Conservation (phyloP, 2,888 invertebrate genomes). For the Amorpha juglandis region DNA sequence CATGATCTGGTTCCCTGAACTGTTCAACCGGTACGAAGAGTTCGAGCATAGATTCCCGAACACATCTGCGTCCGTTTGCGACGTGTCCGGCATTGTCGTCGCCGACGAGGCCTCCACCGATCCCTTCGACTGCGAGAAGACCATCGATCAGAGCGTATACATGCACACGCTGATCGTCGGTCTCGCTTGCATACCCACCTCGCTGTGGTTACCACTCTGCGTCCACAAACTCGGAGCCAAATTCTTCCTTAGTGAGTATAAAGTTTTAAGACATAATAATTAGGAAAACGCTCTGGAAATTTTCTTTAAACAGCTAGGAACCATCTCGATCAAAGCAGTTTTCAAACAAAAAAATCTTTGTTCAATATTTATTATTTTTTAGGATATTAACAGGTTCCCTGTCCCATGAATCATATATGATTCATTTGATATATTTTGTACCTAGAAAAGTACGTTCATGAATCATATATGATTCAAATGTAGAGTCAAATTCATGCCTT, state of each 20-base stretch:
- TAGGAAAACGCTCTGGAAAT: too few species aligned
- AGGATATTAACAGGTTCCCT: too few species aligned
- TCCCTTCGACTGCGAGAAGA: constrained; percentile 85
- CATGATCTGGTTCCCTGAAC: constrained; percentile 96
- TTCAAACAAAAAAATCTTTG: too few species aligned
- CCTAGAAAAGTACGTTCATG: too few species aligned
- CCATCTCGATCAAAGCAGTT: too few species aligned
- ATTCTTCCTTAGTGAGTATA: constrained; percentile 89
- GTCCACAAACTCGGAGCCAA: constrained; percentile 92
- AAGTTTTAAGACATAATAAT: neutral
- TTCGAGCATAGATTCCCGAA: constrained; percentile 88
- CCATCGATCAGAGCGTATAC: constrained; percentile 87
- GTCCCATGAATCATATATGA: too few species aligned
- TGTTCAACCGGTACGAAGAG: constrained; percentile 92
- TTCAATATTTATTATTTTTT: too few species aligned
- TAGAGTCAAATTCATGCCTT: too few species aligned
- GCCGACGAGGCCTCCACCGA: constrained; percentile 70
- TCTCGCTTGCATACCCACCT: constrained; percentile 91
- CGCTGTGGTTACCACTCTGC: constrained; percentile 90
- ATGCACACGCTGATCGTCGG: constrained; percentile 91
- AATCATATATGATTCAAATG: too few species aligned
- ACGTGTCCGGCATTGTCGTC: constrained; percentile 88
- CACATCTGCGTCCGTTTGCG: constrained; percentile 89
- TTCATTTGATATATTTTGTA: too few species aligned
- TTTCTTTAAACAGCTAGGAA: too few species aligned